Evolutionary conservation across 2,797 vertebrate genomes (phyloP).

Genomic region (Coregonus sp.): DNA sequence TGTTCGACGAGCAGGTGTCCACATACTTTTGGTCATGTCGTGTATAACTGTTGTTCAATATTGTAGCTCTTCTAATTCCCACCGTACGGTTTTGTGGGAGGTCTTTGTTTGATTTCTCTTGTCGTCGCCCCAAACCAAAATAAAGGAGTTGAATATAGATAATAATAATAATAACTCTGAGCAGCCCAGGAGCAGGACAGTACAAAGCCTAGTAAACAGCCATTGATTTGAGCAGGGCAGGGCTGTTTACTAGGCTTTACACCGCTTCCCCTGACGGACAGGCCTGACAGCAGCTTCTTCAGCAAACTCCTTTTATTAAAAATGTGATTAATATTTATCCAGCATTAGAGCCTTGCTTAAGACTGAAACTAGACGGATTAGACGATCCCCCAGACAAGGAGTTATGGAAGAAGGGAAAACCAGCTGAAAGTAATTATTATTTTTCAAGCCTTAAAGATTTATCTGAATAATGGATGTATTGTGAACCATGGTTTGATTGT

Average conservation of each 20-base stretch:
- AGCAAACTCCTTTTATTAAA: slow-evolving; percentile 59
- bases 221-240: slow-evolving; percentile 24
- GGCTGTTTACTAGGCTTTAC: slow-evolving; percentile 1
- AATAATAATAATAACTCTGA: not conserved
- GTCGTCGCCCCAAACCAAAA: slow-evolving; percentile 9
- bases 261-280: slow-evolving; percentile 3
- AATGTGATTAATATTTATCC: slow-evolving; percentile 62
- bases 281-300: slow-evolving; percentile 25
- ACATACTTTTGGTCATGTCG: no score
- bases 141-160: slow-evolving; percentile 4
- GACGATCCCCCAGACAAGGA: slow-evolving; percentile 23
- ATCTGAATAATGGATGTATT: slow-evolving; percentile 18
- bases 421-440: slow-evolving; percentile 21
- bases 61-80: slow-evolving; percentile 4
- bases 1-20: no score
- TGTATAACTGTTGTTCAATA: not conserved
- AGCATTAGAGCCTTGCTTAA: slow-evolving; percentile 52
- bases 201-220: slow-evolving; percentile 12
- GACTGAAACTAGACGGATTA: slow-evolving; percentile 55
- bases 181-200: not conserved
- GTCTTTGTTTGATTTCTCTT: slow-evolving; percentile 5
- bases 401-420: slow-evolving; percentile 8
- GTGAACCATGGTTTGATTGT: slow-evolving; percentile 6
- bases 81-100: not conserved
- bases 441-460: slow-evolving; percentile 21